Percentiles rank a stretch among this genome's conserved stretches.
phyloP scores from a whole-genome alignment of 2,888 invertebrate species.

The Actias luna region DNA sequence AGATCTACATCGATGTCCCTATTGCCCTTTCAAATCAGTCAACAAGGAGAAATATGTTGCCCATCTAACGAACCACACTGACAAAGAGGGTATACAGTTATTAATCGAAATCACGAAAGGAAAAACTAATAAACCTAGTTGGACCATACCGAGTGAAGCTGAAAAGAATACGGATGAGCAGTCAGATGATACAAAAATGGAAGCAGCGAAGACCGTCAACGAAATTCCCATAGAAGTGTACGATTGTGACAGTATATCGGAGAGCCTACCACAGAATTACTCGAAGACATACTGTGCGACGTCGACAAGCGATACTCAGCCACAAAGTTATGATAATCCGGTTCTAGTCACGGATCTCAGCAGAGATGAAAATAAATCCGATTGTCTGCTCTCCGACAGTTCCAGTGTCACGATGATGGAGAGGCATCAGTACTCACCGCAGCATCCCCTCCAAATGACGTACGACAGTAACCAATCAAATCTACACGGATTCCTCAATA shows the following conservation, averaged over 20 bases:
- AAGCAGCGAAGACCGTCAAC: constrained; percentile 51
- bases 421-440: constrained; percentile 56
- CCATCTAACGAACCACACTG: constrained; percentile 78
- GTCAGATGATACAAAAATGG: constrained; percentile 41
- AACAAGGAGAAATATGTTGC: constrained; percentile 83
- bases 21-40: constrained; percentile 84
- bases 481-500: constrained; percentile 61
- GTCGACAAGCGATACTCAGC: constrained; percentile 42
- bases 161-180: constrained; percentile 43
- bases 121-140: constrained; percentile 59
- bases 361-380: constrained; percentile 69
- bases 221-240: constrained; percentile 69
- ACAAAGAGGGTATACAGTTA: constrained; percentile 67
- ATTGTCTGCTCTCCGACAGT: constrained; percentile 65
- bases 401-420: constrained; percentile 61
- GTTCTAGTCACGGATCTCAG: constrained; percentile 59
- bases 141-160: constrained; percentile 69
- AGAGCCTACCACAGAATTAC: constrained; percentile 59
- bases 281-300: constrained; percentile 57
- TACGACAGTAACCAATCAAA: constrained; percentile 57
- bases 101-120: constrained; percentile 61
- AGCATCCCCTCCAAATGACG: constrained; percentile 51
- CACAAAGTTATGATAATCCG: constrained; percentile 48
- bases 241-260: constrained; percentile 70
- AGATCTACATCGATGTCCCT: constrained; percentile 83